Evolutionary conservation across 2,797 vertebrate species (phyloP), one percentile per base, ranked within the genome.

Genomic region (Adrianichthys oophorus): DNA sequence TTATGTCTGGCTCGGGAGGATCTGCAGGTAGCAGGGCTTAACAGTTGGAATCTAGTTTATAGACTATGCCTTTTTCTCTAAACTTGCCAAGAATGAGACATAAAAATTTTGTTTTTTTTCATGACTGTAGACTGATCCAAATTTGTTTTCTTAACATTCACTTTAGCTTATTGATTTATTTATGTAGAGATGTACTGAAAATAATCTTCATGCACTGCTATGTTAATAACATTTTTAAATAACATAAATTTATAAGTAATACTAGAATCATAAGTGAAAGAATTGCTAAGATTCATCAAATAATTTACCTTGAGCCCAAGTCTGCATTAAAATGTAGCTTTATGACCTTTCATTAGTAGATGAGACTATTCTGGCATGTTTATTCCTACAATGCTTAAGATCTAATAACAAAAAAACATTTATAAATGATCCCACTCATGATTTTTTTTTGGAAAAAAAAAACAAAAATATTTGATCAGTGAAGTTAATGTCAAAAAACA

Each of bases 191-290:
- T 37, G 32, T 10, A 37, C 29, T 32, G 29, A 2, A 32, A 13
- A 37, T 37, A 10, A 37, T 10, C 32, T 37, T 37, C 10, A 37
- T 37, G 32, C 10, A 37, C 8, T 13, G 32, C 32, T 12, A 12
- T 32, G 32, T 37, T 37, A 37, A 37, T 26, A 26, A 6, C 6
- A 26, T 26, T 26, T 26, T 26, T 26, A 1, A 26, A 26, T 26
- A 26, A 7, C 26, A 26, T 26, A 47, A 45, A 52, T 65, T 64
- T 41, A 58, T 56, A 44, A 24, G 21, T 56, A 44, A 24, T n/a
- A 17, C 32, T 7, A 17, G 14, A 56, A 37, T 43, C 13, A 12
- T 26, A 4, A 24, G 21, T 47, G 15, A 29, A 43, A 12, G 4
- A n/a, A 5, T 13, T 12, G 14, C 7, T 13, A 15, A 4, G 16